phyloP scores from a whole-genome alignment of 2,113 vertebrate species.

The Mohoua ochrocephala region DNA sequence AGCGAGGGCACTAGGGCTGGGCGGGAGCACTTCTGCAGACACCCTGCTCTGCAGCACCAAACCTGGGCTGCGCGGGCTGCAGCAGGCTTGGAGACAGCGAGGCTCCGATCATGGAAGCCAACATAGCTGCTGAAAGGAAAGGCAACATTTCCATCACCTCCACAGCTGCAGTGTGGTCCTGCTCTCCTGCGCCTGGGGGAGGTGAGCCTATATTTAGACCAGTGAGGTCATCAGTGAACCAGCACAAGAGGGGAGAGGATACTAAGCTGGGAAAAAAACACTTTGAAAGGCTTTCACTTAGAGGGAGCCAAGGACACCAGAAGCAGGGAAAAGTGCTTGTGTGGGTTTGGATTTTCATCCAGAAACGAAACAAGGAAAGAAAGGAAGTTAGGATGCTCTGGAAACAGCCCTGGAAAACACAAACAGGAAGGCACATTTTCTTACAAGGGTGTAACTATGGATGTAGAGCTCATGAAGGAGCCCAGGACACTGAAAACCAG shows the following conservation, averaged over 20 bases:
- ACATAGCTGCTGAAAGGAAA: background rate
- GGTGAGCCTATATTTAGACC: background rate
- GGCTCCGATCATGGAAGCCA: background rate
- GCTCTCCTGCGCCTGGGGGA: background rate
- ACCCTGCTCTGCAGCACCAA: background rate
- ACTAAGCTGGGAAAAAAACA: background rate
- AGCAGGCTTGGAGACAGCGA: background rate
- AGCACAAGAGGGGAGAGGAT: background rate
- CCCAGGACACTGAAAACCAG: background rate
- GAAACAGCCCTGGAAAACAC: background rate
- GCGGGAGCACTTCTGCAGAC: background rate
- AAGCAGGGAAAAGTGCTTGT: background rate
- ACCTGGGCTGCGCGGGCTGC: background rate
- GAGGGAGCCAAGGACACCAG: background rate
- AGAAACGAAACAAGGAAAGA: background rate
- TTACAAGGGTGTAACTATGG: background rate
- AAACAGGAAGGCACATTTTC: background rate
- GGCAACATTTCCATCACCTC: background rate
- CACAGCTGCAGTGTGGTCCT: background rate
- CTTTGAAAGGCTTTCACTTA: background rate
- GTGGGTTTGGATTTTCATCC: background rate
- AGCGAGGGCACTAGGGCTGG: fast-evolving
- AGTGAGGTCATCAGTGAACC: background rate
- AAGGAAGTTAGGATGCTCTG: background rate
- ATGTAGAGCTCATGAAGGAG: background rate